Conservation (phyloP, 1,140 invertebrate species). For the Ostrea denselamellosa region DNA sequence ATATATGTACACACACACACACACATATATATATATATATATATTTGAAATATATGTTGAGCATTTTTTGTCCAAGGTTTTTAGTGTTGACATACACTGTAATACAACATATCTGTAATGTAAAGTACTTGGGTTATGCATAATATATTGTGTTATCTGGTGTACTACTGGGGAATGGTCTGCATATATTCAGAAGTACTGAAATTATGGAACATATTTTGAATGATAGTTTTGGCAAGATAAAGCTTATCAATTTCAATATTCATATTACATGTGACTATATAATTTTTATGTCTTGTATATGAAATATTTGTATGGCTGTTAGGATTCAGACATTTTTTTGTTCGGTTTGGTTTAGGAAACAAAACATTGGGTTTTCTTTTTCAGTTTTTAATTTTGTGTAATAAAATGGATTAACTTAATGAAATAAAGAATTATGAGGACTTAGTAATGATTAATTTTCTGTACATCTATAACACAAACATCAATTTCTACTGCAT, state of each 20-base stretch:
- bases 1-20: too few species aligned
- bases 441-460: too few species aligned
- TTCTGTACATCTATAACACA: too few species aligned
- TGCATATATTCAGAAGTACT: not conserved
- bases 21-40: constrained; percentile 16
- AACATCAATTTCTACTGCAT: too few species aligned
- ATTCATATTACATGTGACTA: not conserved
- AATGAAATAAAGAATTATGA: too few species aligned
- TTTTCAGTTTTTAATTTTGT: too few species aligned
- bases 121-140: not conserved
- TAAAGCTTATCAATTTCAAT: not conserved
- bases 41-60: not conserved
- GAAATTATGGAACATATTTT: not conserved
- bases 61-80: not conserved
- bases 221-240: not conserved
- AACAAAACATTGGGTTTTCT: too few species aligned
- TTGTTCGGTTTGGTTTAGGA: too few species aligned
- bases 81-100: not conserved
- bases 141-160: not conserved
- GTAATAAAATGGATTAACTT: too few species aligned
- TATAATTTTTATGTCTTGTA: too few species aligned
- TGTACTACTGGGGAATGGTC: not conserved
- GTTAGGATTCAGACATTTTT: too few species aligned
- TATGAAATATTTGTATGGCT: too few species aligned
- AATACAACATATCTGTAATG: not conserved